Evolutionary conservation across 1,140 invertebrate genomes (phyloP).

Genomic region (Marisa cornuarietis): DNA sequence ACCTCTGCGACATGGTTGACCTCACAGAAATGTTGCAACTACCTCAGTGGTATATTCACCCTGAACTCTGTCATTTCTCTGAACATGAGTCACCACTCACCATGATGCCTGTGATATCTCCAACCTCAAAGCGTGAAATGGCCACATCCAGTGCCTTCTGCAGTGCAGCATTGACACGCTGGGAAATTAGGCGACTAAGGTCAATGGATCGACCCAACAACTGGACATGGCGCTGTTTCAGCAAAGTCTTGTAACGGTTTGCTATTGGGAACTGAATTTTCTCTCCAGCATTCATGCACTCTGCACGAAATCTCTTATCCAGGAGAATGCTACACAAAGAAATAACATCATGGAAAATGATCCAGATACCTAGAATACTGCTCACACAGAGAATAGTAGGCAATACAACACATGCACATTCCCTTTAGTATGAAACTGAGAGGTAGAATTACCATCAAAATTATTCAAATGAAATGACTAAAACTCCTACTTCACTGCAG

Average conservation of each 20-base stretch:
- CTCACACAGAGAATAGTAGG: no score
- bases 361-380: no score
- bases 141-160: slow-evolving; percentile 95
- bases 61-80: no score
- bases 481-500: no score
- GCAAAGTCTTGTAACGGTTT: slow-evolving; percentile 93
- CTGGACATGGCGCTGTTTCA: slow-evolving; percentile 95
- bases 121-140: slow-evolving; percentile 93
- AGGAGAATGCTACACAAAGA: slow-evolving; percentile 82
- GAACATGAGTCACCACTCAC: slow-evolving; percentile 67
- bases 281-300: slow-evolving; percentile 87
- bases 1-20: no score
- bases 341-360: no score
- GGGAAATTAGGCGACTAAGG: slow-evolving; percentile 94
- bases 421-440: no score
- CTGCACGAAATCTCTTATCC: slow-evolving; percentile 95
- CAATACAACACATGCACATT: no score
- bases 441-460: no score
- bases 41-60: no score
- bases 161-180: slow-evolving; percentile 95
- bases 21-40: no score
- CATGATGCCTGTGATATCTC: slow-evolving; percentile 96
- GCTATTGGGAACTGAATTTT: slow-evolving; percentile 81
- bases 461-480: no score
- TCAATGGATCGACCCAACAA: slow-evolving; percentile 96